These are phyloP conservation scores for Melinaea marsaeus DNA, from an alignment of 2,888 invertebrate species.

Conservation along the genomic window DNA sequence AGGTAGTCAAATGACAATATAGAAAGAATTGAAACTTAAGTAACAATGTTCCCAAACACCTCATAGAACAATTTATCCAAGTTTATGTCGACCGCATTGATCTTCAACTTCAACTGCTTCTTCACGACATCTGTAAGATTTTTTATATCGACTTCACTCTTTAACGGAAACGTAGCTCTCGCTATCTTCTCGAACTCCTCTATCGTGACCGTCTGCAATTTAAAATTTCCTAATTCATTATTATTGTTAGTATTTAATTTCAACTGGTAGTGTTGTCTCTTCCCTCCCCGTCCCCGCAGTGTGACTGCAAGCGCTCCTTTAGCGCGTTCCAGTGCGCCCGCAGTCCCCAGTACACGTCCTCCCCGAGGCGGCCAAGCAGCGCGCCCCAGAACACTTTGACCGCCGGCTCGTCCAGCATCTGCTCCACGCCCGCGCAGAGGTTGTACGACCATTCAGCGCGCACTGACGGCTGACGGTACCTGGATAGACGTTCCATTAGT, in stretches of 20 bases:
- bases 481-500: conserved; percentile 28
- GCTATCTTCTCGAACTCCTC: conserved; percentile 67
- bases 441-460: conserved; percentile 77
- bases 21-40: no score
- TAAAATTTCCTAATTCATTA: conserved; percentile 4
- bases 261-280: neutral
- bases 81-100: conserved; percentile 54
- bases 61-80: conserved; percentile 69
- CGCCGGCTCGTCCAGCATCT: conserved; percentile 69
- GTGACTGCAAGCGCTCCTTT: conserved; percentile 47
- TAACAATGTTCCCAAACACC: conserved; percentile 37
- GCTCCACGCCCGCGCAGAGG: conserved; percentile 68
- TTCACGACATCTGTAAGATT: conserved; percentile 62
- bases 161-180: conserved; percentile 62
- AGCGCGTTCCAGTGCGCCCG: conserved; percentile 56
- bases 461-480: conserved; percentile 67
- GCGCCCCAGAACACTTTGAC: conserved; percentile 70
- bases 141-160: conserved; percentile 71
- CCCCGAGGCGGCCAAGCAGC: conserved; percentile 60
- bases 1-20: no score
- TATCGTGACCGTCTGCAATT: conserved; percentile 54
- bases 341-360: conserved; percentile 65
- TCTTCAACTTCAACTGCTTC: conserved; percentile 68
- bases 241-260: neutral
- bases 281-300: conserved; percentile 53